Percentiles rank a stretch among this genome's conserved stretches.
Conservation (phyloP, 2,888 invertebrate species). For the Mantis religiosa region DNA sequence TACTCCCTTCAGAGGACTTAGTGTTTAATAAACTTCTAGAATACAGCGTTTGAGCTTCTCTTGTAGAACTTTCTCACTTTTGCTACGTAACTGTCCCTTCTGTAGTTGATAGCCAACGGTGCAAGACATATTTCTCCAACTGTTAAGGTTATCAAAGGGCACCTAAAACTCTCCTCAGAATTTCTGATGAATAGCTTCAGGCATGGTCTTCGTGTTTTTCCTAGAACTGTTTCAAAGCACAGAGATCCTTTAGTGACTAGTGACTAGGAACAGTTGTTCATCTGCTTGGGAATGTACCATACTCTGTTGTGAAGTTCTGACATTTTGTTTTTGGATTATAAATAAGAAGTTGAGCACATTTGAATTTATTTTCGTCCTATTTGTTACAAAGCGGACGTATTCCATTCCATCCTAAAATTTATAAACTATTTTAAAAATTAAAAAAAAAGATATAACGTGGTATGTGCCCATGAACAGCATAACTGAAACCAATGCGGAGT, state of each 20-base stretch:
- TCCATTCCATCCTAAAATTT: too few species aligned
- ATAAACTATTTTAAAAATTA: too few species aligned
- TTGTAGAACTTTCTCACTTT: neutral
- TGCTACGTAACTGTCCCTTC: neutral
- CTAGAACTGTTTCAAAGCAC: neutral
- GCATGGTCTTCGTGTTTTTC: neutral
- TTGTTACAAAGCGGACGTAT: too few species aligned
- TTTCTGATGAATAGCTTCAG: neutral
- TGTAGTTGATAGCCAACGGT: neutral
- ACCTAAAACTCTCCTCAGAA: neutral
- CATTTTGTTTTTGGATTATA: too few species aligned
- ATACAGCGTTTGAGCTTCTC: neutral
- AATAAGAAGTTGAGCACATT: neutral
- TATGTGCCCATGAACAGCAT: too few species aligned
- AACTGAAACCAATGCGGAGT: too few species aligned
- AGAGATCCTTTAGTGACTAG: too few species aligned
- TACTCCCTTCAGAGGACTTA: neutral
- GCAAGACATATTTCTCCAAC: neutral
- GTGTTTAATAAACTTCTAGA: neutral
- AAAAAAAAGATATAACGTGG: too few species aligned
- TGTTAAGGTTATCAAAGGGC: neutral
- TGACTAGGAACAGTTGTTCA: too few species aligned
- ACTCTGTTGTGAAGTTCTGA: too few species aligned
- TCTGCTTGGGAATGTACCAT: neutral
- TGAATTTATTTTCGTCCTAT: too few species aligned